Evolutionary conservation across 2,888 invertebrate genomes (phyloP), one percentile per base, ranked within the genome.

Genomic region (Melanotus villosus): DNA sequence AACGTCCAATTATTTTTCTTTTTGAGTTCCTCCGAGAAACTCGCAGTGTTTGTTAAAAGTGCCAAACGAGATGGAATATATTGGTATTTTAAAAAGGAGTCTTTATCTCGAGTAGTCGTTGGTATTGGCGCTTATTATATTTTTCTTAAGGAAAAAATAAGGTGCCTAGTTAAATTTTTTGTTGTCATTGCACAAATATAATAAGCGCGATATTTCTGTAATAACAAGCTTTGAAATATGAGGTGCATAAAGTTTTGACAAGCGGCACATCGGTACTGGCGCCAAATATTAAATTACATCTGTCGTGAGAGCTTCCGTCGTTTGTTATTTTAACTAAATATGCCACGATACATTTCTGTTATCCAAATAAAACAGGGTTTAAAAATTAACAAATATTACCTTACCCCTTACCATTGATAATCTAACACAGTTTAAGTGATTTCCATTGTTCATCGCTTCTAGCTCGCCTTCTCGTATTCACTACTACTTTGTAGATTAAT

Each of bases 61-160:
- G 72, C 72, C 74, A 74, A 75, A 73, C 75, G 74, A 74, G 71
- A 74, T 72, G 75, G 75, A 75, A 75, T 73, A 73, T 74, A 75
- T 74, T 72, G 74, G 73, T 69, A 68, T 68, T 67, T 65, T 68
- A 68, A 68, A 71, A 70, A 70, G 66, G 59, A 59, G 66, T 52
- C 57, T 67, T 70, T 71, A 68, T 68, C 43, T 54, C 26, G 65
- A 36, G 57, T 60, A 58, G 57, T 47, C 63, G 54, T 18, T 21
- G 52, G 45, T 70, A 70, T 70, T 70, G 70, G 70, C 70, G 70
- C 65, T 70, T 70, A 70, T 70, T 70, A 70, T 70, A 66, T 62
- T 65, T 60, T 62, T 38, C 60, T 45, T 68, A 63, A 26, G 52
- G 45, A 45, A 52, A 56, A 66, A 63, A 58, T 65, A 60, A 68